Evolutionary conservation across 1,140 invertebrate species (phyloP), one percentile per base, ranked within the genome.

Genomic region (Drosophila repletoides): DNA sequence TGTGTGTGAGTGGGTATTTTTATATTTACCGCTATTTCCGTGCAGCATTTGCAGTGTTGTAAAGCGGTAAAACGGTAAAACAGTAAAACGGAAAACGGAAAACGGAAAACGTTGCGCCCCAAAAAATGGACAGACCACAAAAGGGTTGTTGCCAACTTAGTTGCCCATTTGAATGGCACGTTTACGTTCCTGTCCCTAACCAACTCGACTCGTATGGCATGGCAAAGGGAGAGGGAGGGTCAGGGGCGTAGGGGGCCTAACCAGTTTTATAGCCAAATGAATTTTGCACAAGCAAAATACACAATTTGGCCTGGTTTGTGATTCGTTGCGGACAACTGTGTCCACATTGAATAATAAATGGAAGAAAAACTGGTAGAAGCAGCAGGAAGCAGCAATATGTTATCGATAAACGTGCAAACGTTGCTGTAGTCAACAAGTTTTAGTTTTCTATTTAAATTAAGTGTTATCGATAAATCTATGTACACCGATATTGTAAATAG

Each of bases 11-110:
- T 83, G 65, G 77, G 67, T 59, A 61, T 80, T 86, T 84, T 86
- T 86, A 86, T 84, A 86, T 84, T 86, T 84, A 86, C 80, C 80
- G 79, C 80, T 83, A 86, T 83, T 83, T 83, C 73, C 64, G 77
- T 64, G 76, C 68, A 69, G 31, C 77, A 81, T 70, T 83, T 77
- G 70, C 67, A 86, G 80, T 84, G 80, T 80, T 84, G 80, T 84
- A 86, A 84, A n/a, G n/a, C n/a, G n/a, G n/a, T n/a, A n/a, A n/a
- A n/a, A n/a, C n/a, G n/a, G n/a, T n/a, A n/a, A n/a, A n/a, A n/a
- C n/a, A n/a, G n/a, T n/a, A n/a, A n/a, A n/a, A n/a, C n/a, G n/a
- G n/a, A n/a, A n/a, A n/a, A n/a, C n/a, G n/a, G n/a, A n/a, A n/a
- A n/a, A n/a, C n/a, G n/a, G n/a, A n/a, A n/a, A 84, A 80, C 75